Conservation (phyloP, 2,888 invertebrate species). For the Epicampocera succincta region DNA sequence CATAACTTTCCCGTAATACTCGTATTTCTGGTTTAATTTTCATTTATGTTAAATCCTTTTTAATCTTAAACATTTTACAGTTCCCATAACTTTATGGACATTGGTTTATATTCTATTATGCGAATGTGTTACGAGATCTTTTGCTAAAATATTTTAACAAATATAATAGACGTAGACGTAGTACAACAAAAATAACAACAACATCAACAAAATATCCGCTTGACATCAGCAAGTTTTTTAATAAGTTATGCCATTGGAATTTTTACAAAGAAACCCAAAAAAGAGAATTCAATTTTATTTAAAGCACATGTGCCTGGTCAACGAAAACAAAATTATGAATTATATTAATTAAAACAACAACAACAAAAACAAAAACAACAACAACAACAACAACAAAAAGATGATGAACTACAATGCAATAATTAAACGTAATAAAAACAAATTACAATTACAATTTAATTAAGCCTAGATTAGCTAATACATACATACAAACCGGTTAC, state of each 20-base stretch:
- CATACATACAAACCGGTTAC: slow-evolving; percentile 58
- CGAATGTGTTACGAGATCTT: slow-evolving; percentile 57
- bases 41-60: slow-evolving; percentile 4
- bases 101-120: slow-evolving; percentile 60
- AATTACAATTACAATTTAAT: slow-evolving; percentile 47
- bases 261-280: slow-evolving; percentile 55
- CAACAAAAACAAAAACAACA: too few species aligned
- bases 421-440: slow-evolving; percentile 61
- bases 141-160: slow-evolving; percentile 60
- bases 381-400: slow-evolving; percentile 55
- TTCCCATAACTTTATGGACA: slow-evolving; percentile 75
- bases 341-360: slow-evolving; percentile 58
- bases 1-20: slow-evolving; percentile 2
- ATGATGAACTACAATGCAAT: slow-evolving; percentile 67
- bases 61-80: slow-evolving; percentile 69
- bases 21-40: neutral
- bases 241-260: slow-evolving; percentile 67
- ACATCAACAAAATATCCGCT: slow-evolving; percentile 52
- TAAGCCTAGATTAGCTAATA: slow-evolving; percentile 67
- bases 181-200: slow-evolving; percentile 49
- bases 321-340: slow-evolving; percentile 67
- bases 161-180: slow-evolving; percentile 38
- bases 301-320: slow-evolving; percentile 71
- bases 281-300: slow-evolving; percentile 45
- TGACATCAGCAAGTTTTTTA: slow-evolving; percentile 61